A percentile compares a stretch with the other conserved stretches of the same genome.
Evolutionary conservation across 2,113 vertebrate species (phyloP).

Genomic region (Callipepla squamata): DNA sequence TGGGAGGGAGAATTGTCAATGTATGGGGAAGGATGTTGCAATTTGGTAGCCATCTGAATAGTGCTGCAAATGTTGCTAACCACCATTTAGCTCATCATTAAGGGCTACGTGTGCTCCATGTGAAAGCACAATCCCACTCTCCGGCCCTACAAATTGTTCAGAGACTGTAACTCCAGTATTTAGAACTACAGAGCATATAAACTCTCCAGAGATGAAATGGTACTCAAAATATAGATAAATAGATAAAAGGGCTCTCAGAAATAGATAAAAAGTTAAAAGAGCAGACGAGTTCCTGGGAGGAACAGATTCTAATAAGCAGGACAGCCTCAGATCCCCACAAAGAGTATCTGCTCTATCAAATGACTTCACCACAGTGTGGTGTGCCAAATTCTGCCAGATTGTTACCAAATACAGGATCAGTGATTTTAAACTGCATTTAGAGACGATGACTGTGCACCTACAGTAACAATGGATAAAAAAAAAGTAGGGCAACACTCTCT

Average conservation of each 20-base stretch:
- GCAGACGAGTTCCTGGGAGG: background rate
- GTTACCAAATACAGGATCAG: constrained; percentile 40
- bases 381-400: constrained; percentile 27
- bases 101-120: background rate
- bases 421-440: background rate
- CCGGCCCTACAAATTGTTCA: background rate
- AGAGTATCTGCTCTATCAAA: background rate
- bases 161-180: background rate
- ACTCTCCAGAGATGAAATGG: constrained; percentile 20
- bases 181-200: background rate
- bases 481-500: background rate
- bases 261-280: background rate
- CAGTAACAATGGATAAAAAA: background rate
- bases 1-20: background rate
- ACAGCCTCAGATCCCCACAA: background rate
- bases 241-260: too few relatives aligned
- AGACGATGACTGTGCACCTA: background rate
- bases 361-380: background rate
- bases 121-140: background rate
- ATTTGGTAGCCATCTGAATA: background rate
- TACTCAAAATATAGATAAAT: constrained; percentile 16
- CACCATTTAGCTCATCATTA: background rate
- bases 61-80: background rate
- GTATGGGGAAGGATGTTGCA: background rate
- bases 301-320: constrained; percentile 28